phyloP scores from a whole-genome alignment of 2,113 vertebrate genomes.

The Theristicus caerulescens region DNA sequence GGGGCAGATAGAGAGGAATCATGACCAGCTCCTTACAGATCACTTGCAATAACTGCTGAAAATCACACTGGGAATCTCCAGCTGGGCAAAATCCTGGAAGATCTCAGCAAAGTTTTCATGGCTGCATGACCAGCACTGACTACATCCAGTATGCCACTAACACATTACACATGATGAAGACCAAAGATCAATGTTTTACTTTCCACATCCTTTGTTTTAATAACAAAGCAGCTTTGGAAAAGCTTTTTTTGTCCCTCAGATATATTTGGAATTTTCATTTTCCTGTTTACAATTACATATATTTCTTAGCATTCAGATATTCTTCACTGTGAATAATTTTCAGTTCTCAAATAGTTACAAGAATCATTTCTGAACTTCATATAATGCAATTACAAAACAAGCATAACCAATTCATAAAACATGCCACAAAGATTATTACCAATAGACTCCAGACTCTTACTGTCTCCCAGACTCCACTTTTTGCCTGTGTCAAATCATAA shows the following conservation, averaged over 20 bases:
- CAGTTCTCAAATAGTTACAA: not conserved
- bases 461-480: not conserved
- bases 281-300: not conserved
- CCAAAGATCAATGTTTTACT: not conserved
- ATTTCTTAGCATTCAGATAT: not conserved
- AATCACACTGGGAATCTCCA: not conserved
- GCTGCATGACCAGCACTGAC: not conserved
- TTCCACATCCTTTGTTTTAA: not conserved
- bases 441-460: not conserved
- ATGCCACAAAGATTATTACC: not conserved
- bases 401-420: not conserved
- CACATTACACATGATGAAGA: not conserved
- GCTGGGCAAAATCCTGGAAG: not conserved
- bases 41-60: not conserved
- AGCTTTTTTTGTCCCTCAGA: not conserved
- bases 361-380: not conserved
- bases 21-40: not conserved
- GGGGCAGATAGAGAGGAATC: not conserved
- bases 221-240: not conserved
- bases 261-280: not conserved
- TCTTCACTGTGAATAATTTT: not conserved
- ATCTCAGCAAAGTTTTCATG: not conserved
- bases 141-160: not conserved
- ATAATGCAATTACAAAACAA: not conserved
- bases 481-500: not conserved